phyloP scores from a whole-genome alignment of 2,113 vertebrate species.

The Tupaia tana region DNA sequence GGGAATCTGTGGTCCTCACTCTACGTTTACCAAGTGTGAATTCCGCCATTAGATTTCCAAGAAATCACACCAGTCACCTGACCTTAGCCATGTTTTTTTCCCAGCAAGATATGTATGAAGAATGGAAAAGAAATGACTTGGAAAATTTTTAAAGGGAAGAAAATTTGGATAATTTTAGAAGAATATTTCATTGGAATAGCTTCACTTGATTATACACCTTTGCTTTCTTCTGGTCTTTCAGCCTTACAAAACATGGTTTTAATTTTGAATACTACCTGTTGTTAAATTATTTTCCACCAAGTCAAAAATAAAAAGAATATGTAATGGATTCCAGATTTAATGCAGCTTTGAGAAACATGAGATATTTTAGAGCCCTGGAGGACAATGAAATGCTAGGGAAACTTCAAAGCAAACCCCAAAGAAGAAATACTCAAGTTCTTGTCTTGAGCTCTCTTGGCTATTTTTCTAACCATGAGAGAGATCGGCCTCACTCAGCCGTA shows the following conservation, averaged over 20 bases:
- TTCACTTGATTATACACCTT: background rate
- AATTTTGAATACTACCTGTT: slow-evolving; percentile 70
- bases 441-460: slow-evolving; percentile 67
- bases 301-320: background rate
- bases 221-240: slow-evolving; percentile 41
- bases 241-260: slow-evolving; percentile 67
- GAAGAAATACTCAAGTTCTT: slow-evolving; percentile 75
- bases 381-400: slow-evolving; percentile 81
- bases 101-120: slow-evolving; percentile 2
- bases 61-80: slow-evolving; percentile 62
- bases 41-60: slow-evolving; percentile 36
- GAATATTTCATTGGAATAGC: background rate
- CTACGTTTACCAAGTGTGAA: background rate
- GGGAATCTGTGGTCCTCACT: background rate
- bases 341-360: slow-evolving; percentile 82
- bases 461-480: slow-evolving; percentile 76
- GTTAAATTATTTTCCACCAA: slow-evolving; percentile 67
- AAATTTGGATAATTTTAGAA: slow-evolving; percentile 16
- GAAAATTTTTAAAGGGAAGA: slow-evolving; percentile 29
- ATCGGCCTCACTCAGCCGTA: slow-evolving; percentile 49
- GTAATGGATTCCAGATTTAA: slow-evolving; percentile 84
- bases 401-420: slow-evolving; percentile 82
- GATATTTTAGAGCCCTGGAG: slow-evolving; percentile 77
- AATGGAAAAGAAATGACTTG: background rate
- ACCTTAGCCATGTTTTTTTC: background rate